Conservation (phyloP, 2,113 vertebrate species). For the Arvicanthis niloticus region DNA sequence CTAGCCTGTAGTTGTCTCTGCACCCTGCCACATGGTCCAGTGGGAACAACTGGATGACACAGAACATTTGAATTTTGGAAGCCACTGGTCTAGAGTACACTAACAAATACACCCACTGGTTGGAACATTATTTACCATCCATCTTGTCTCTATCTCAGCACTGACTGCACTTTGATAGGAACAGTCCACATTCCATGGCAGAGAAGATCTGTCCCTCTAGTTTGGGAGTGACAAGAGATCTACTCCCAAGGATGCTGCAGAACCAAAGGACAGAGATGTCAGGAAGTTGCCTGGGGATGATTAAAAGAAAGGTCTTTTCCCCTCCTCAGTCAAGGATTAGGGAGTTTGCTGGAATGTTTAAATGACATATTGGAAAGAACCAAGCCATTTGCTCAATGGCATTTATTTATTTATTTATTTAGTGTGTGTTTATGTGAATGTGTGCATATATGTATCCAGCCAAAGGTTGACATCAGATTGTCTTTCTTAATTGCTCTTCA, state of each 20-base stretch:
- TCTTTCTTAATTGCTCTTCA: neutral
- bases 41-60: conserved; percentile 35
- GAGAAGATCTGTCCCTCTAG: neutral
- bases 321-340: neutral
- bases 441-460: neutral
- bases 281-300: neutral
- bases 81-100: conserved; percentile 58
- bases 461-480: neutral
- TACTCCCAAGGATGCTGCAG: neutral
- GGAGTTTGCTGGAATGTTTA: neutral
- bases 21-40: conserved; percentile 19
- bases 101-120: conserved; percentile 74
- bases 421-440: neutral
- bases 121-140: conserved; percentile 53
- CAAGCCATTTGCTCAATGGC: fast-evolving
- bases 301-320: neutral
- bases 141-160: conserved; percentile 69
- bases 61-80: conserved; percentile 77
- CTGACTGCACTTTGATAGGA: neutral
- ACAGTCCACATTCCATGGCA: fast-evolving
- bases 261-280: neutral
- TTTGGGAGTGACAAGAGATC: neutral
- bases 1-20: neutral
- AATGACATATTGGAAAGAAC: neutral
- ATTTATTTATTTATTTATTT: too few relatives aligned